Base-by-base conservation (phyloP, 2,113 vertebrate genomes). In the Macrotus californicus region DNA sequence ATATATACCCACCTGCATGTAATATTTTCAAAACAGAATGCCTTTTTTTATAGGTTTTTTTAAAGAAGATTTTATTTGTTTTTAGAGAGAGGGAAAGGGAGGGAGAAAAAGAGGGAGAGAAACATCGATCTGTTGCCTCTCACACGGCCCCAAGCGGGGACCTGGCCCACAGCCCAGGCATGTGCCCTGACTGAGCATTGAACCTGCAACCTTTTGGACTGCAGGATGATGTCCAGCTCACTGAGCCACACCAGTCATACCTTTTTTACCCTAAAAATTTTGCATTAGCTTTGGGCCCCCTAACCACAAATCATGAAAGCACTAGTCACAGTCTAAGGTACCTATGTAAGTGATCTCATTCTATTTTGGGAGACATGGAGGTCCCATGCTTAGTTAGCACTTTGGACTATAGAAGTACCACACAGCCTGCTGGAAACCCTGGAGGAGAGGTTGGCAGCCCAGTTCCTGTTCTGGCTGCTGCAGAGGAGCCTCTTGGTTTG, bases 11-110 rank as follows among this genome's bases (percentile, higher is more conserved):
- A 93, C 39, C n/a, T 83, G 39, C 21, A 52, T 59, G 14, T 61
- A 96, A 77, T 87, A 82, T 46, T 94, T 95, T 87, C 21, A 48
- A 89, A 87, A 70, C 18, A 80, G 54, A 87, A 91, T 72, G 13
- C 29, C n/a, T 87, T 73, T 86, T 31, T 31, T 14, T 4, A 64
- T 64, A 64, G 61, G 29, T 31, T 64, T 64, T 52, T 64, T 64
- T 13, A 64, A 64, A 64, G 31, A 64, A 31, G 26, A 64, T 31
- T 31, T 61, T 61, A 61, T 64, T 64, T 61, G 59, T 61, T 61
- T 29, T 64, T 64, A 64, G 61, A 64, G 61, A 31, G 29, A 64
- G 11, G 59, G 3, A 24, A 59, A 59, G 59, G 59, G 11, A 61
- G 13, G 61, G 61, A 64, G 12, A 31, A 31, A 64, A 4, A 64